These are phyloP conservation scores for Camptogramma bilineatum DNA, from an alignment of 2,888 invertebrate genomes.

Conservation along the genomic window DNA sequence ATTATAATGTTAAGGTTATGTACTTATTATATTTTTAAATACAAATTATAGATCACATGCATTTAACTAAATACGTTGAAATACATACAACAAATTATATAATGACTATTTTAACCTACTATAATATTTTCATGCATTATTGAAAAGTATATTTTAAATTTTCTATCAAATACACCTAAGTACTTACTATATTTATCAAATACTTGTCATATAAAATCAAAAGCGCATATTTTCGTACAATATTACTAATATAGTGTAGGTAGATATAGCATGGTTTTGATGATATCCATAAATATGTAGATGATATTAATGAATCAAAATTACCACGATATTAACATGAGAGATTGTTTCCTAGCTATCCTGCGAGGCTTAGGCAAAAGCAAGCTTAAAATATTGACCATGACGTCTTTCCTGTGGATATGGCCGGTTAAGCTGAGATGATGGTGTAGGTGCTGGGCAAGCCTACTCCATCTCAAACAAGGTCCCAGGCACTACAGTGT, in stretches of 20 bases:
- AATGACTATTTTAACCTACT: too few species aligned
- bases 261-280: neutral
- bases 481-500: too few species aligned
- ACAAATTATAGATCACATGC: conserved; percentile 32
- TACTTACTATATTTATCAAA: neutral
- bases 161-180: neutral
- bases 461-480: too few species aligned
- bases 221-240: neutral
- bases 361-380: conserved; percentile 7
- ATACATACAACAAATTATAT: conserved; percentile 30
- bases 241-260: neutral
- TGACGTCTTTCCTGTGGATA: too few species aligned
- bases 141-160: too few species aligned
- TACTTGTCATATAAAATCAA: neutral
- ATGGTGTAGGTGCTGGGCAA: too few species aligned
- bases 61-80: conserved; percentile 28
- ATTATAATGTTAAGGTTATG: too few species aligned
- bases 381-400: neutral
- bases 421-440: too few species aligned
- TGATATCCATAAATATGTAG: neutral
- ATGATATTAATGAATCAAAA: conserved; percentile 21
- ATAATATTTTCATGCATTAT: neutral
- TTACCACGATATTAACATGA: neutral
- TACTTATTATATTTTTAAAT: too few species aligned
- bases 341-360: conserved; percentile 8